phyloP scores from a whole-genome alignment of 92 coral and sea anemone genomes.

The Phenganax marumi region DNA sequence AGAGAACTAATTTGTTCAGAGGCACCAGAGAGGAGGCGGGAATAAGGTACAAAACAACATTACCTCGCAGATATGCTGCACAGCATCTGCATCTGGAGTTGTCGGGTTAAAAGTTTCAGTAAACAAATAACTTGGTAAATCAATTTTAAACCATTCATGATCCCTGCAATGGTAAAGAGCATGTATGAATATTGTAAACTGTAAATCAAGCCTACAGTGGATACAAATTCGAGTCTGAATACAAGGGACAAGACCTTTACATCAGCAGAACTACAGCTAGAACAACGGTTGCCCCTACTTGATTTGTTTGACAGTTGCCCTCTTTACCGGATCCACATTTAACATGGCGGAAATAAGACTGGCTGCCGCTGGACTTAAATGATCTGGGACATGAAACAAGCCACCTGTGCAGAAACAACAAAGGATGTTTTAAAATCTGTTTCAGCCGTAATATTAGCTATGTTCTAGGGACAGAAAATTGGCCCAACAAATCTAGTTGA shows the following conservation, averaged over 20 bases:
- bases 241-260: too few relatives aligned
- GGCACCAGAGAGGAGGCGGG: background rate
- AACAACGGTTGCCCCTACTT: conserved; percentile 58
- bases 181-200: too few relatives aligned
- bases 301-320: conserved; percentile 84
- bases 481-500: too few relatives aligned
- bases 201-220: too few relatives aligned
- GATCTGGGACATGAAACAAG: conserved; percentile 79
- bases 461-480: too few relatives aligned
- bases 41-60: background rate
- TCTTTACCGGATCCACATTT: conserved; percentile 87
- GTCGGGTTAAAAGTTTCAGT: conserved; percentile 60
- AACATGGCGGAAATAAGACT: conserved; percentile 72
- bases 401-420: conserved; percentile 62
- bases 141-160: conserved; percentile 83
- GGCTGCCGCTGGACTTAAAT: conserved; percentile 70
- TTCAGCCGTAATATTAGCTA: too few relatives aligned
- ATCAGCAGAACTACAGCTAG: too few relatives aligned
- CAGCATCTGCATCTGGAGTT: conserved; percentile 78
- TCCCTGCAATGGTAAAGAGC: conserved; percentile 50
- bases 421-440: background rate
- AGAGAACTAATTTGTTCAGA: background rate
- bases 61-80: conserved; percentile 84
- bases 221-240: too few relatives aligned
- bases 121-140: conserved; percentile 73